A percentile compares a stretch with the other conserved stretches of the same genome.
These are phyloP conservation scores for Ctenopoma kingsleyae DNA, from an alignment of 2,797 vertebrate species.

Conservation along the genomic window DNA sequence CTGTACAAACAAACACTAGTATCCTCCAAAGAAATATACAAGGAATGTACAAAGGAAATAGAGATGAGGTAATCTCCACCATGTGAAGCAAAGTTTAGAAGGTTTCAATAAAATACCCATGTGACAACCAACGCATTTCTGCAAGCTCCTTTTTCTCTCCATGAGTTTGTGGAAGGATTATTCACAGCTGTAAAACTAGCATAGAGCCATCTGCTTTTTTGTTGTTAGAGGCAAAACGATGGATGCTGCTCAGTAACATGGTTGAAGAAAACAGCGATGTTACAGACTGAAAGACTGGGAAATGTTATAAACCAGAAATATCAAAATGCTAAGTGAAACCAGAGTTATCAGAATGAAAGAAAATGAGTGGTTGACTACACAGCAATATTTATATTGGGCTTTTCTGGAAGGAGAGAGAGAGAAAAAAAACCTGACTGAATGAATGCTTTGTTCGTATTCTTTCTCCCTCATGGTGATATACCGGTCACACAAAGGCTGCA, in stretches of 20 bases:
- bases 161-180: constrained; percentile 59
- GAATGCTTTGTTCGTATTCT: constrained; percentile 66
- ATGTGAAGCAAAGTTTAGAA: constrained; percentile 43
- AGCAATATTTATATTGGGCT: constrained; percentile 35
- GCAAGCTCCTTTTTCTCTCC: constrained; percentile 38
- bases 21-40: constrained; percentile 40
- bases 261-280: constrained; percentile 66
- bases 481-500: constrained; percentile 54
- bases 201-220: constrained; percentile 64
- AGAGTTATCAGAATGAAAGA: constrained; percentile 56
- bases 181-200: constrained; percentile 69
- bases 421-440: constrained; percentile 40
- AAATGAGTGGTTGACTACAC: constrained; percentile 43
- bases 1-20: constrained; percentile 29
- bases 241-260: constrained; percentile 46
- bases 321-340: constrained; percentile 71
- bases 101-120: constrained; percentile 52
- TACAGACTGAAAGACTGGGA: constrained; percentile 54
- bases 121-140: constrained; percentile 57
- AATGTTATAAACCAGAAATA: constrained; percentile 64
- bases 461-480: constrained; percentile 53
- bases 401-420: constrained; percentile 26
- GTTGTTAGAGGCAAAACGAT: constrained; percentile 47
- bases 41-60: constrained; percentile 44
- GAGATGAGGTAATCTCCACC: constrained; percentile 61